Conservation (phyloP, 2,888 invertebrate genomes). For the Rhogogaster chlorosoma region DNA sequence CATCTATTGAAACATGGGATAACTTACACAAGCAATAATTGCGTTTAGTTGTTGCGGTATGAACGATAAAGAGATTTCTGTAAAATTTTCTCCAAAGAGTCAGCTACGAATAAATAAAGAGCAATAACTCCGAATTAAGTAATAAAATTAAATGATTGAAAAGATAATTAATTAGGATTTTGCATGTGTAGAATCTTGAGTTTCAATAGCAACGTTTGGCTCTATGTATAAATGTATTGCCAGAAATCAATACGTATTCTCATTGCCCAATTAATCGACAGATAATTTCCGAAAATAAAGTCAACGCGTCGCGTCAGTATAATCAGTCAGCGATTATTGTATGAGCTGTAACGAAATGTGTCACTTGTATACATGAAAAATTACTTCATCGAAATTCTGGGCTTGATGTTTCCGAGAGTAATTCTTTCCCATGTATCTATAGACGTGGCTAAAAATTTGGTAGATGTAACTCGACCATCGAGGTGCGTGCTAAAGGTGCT, state of each 20-base stretch:
- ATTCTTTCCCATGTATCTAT: background rate
- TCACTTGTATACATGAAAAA: background rate
- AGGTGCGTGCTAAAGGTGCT: background rate
- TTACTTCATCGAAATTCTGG: background rate
- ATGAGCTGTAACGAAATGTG: constrained; percentile 3
- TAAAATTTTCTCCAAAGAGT: background rate
- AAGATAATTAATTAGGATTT: background rate
- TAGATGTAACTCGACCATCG: background rate
- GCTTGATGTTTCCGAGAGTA: background rate
- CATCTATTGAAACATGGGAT: background rate
- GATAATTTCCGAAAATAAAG: background rate
- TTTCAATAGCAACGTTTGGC: background rate
- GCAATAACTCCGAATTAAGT: background rate
- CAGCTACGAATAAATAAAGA: too few species aligned
- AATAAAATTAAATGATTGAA: background rate
- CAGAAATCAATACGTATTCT: background rate
- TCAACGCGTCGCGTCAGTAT: background rate
- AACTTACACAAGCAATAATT: background rate
- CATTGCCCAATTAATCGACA: background rate
- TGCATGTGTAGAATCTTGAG: background rate
- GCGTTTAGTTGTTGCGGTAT: background rate
- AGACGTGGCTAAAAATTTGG: background rate
- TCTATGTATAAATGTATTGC: background rate
- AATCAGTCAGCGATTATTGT: background rate
- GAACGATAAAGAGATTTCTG: background rate